A percentile compares a stretch with the other conserved stretches of the same genome.
Conservation (phyloP, 2,888 invertebrate genomes). For the Phragmatobia fuliginosa region DNA sequence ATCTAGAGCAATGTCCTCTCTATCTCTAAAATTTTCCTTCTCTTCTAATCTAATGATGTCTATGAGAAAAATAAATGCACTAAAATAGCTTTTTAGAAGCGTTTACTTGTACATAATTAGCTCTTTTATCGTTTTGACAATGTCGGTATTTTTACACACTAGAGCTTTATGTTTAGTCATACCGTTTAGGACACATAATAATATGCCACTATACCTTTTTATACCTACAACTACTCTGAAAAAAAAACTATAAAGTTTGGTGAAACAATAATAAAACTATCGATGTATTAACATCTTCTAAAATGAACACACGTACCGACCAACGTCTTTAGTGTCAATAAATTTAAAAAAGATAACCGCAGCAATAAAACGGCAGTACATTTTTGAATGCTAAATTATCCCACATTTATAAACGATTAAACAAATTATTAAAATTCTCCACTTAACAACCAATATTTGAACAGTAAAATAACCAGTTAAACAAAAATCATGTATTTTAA, state of each 20-base stretch:
- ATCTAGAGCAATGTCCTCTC: not conserved
- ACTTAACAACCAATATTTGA: conserved; percentile 48
- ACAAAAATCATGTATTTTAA: conserved; percentile 64
- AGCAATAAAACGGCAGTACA: conserved; percentile 23
- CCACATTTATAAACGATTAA: conserved; percentile 44
- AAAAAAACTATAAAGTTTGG: not conserved
- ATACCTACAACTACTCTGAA: not conserved
- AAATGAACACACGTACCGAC: not conserved
- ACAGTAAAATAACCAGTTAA: conserved; percentile 61
- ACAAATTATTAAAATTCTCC: conserved; percentile 52
- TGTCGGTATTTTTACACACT: not conserved
- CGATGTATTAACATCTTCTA: not conserved
- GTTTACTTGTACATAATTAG: not conserved
- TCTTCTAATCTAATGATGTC: not conserved
- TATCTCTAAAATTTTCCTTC: not conserved
- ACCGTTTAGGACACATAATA: not conserved
- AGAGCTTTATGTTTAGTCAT: not conserved
- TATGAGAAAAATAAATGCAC: not conserved
- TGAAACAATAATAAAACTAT: not conserved
- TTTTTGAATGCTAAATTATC: conserved; percentile 33
- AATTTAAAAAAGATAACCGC: conserved; percentile 9
- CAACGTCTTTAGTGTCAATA: not conserved
- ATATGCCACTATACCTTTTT: not conserved
- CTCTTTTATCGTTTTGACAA: not conserved
- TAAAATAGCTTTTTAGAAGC: not conserved